Conservation (phyloP, 2,888 invertebrate species). For the Orthosia cruda region DNA sequence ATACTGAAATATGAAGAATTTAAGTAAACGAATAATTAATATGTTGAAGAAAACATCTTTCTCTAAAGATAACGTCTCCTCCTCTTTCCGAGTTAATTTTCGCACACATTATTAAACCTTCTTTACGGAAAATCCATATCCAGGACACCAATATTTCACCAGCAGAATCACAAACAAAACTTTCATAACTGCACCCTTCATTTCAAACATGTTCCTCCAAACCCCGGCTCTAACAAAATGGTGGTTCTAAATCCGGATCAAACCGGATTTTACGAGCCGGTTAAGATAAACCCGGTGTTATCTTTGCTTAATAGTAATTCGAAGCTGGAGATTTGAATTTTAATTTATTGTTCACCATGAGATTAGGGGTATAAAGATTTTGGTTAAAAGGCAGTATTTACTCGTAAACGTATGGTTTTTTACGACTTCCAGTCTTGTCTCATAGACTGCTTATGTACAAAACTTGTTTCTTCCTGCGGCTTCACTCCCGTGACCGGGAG, state of each 20-base stretch:
- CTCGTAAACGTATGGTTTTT: too few species aligned
- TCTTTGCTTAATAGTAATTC: conserved; percentile 67
- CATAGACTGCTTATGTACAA: too few species aligned
- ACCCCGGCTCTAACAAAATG: conserved; percentile 6
- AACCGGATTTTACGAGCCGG: conserved; percentile 61
- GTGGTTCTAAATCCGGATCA: conserved; percentile 53
- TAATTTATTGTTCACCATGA: conserved; percentile 62
- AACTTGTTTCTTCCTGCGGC: too few species aligned
- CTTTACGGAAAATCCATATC: conserved; percentile 19
- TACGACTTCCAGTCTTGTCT: background rate
- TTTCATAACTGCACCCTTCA: conserved; percentile 8
- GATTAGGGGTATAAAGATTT: conserved; percentile 28
- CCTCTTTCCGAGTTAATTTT: background rate
- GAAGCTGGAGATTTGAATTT: conserved; percentile 63
- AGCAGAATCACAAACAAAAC: conserved; percentile 18
- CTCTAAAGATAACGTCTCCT: background rate
- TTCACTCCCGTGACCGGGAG: too few species aligned
- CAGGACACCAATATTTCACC: conserved; percentile 36
- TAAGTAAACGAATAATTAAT: background rate
- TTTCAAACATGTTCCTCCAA: background rate
- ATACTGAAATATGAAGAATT: background rate
- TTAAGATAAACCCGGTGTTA: conserved; percentile 64
- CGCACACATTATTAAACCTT: conserved; percentile 9
- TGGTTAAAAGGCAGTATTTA: background rate
- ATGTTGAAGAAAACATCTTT: background rate